Evolutionary conservation across 2,888 invertebrate species (phyloP).

Genomic region (Oscheius sp.): DNA sequence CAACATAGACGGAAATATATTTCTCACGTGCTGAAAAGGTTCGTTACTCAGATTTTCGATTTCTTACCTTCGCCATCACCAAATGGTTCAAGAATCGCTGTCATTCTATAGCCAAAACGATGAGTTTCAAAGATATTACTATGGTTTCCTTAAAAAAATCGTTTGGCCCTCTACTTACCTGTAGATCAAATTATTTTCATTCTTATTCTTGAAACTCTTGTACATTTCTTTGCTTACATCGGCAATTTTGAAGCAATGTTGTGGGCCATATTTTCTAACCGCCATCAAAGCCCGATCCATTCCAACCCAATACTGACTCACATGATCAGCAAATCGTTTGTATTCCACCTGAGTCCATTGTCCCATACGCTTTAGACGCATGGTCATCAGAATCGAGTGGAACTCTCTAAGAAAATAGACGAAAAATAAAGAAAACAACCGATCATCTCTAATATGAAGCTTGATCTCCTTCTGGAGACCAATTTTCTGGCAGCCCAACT

Average conservation of each 20-base stretch:
- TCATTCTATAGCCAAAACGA: constrained; percentile 10
- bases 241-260: constrained; percentile 2
- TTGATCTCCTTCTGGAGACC: neutral
- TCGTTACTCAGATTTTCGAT: neutral
- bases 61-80: constrained; percentile 1
- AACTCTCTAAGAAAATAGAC: neutral
- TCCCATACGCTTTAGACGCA: neutral
- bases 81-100: neutral
- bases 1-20: constrained; percentile 5
- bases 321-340: neutral
- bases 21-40: neutral
- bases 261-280: neutral
- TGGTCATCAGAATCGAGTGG: constrained; percentile 3
- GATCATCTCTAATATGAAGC: constrained; percentile 8
- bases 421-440: neutral
- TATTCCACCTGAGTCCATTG: neutral
- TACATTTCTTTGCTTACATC: constrained; percentile 7
- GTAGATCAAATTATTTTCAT: neutral
- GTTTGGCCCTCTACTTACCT: neutral
- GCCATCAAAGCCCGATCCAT: neutral
- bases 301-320: neutral
- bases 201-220: neutral
- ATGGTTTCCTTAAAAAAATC: neutral
- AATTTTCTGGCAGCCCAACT: constrained; percentile 3
- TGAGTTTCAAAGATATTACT: constrained; percentile 17